A percentile compares a stretch with the other conserved stretches of the same genome.
These are phyloP conservation scores for Squalus acanthias DNA, from an alignment of 2,797 vertebrate genomes.

Conservation along the genomic window DNA sequence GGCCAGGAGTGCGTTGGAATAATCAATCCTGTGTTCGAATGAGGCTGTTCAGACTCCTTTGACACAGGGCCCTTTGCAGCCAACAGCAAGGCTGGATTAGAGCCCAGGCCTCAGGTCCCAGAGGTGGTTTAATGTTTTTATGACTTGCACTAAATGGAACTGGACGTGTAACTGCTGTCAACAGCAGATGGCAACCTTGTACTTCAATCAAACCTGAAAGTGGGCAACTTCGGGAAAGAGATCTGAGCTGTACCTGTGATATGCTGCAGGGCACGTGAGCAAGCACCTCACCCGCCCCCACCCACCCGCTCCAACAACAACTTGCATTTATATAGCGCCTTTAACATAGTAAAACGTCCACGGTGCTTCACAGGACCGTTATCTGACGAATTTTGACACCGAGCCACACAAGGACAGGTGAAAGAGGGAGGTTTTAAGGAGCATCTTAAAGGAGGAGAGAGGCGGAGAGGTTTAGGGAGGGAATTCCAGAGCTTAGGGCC, in stretches of 20 bases:
- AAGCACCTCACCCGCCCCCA: background rate
- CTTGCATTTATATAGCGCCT: no score
- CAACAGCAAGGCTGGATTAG: background rate
- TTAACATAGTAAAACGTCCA: no score
- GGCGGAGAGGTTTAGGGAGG: no score
- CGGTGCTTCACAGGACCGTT: no score
- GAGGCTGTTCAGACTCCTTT: background rate
- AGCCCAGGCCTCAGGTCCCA: background rate
- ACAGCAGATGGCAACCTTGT: background rate
- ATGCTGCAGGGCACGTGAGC: background rate
- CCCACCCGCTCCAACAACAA: background rate
- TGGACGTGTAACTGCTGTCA: background rate
- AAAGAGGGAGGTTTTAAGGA: no score
- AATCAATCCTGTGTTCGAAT: background rate
- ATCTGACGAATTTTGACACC: no score
- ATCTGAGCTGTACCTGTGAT: no score
- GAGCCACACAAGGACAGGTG: no score
- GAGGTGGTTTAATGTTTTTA: background rate
- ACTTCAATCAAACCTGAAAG: background rate
- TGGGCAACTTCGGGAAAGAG: background rate
- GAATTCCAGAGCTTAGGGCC: no score
- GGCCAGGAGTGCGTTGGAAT: background rate
- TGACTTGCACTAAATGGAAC: no score
- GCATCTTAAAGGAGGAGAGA: no score
- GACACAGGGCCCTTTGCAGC: background rate